A percentile compares a stretch with the other conserved stretches of the same genome.
Conservation (phyloP, 2,797 vertebrate species). For the Masticophis lateralis region DNA sequence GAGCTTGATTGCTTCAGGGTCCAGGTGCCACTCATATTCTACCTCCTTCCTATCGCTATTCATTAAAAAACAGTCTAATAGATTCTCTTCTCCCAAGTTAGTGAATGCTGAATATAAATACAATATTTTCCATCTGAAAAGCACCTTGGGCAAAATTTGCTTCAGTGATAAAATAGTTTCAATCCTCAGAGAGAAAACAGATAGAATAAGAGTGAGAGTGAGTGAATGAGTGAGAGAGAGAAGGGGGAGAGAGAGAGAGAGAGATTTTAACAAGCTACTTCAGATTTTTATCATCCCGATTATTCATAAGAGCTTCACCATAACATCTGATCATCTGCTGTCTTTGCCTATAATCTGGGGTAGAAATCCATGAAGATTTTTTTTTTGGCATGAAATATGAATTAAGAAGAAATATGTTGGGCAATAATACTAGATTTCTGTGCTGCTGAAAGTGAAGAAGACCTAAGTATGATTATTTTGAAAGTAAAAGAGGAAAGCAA, state of each 20-base stretch:
- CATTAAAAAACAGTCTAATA: not conserved
- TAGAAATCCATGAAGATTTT: not conserved
- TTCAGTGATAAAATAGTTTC: not conserved
- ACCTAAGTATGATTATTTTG: not conserved
- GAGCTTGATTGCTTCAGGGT: not conserved
- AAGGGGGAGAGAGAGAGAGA: rapidly evolving
- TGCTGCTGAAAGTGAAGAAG: not conserved
- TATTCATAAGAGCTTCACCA: not conserved
- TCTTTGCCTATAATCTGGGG: not conserved
- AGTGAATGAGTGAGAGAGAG: too few relatives aligned
- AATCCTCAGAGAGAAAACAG: not conserved
- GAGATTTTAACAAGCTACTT: not conserved
- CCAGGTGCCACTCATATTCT: not conserved
- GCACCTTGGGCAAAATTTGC: not conserved
- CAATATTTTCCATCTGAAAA: not conserved
- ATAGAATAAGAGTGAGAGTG: not conserved
- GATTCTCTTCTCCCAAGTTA: not conserved
- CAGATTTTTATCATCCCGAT: not conserved
- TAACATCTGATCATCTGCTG: not conserved
- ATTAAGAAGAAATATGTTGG: not conserved
- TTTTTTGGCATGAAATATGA: not conserved
- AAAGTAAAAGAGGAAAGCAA: not conserved
- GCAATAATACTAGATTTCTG: not conserved
- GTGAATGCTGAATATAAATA: not conserved
- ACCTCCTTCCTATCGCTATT: not conserved